Base-by-base conservation (phyloP, 1,140 invertebrate species). In the Tetragnatha versicolor region DNA sequence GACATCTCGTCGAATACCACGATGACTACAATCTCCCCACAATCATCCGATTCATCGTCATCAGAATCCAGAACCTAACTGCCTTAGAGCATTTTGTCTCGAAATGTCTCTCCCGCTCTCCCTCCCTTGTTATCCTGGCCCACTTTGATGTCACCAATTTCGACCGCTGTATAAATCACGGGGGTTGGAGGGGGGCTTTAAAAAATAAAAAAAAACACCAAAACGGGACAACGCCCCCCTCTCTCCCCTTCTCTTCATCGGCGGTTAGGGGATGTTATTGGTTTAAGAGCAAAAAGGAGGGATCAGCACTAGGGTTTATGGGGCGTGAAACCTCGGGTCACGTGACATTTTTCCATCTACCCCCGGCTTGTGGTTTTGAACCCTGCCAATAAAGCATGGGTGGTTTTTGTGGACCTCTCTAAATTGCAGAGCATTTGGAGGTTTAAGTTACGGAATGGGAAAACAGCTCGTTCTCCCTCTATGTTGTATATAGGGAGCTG, bases 321-420 rank as follows among this genome's bases (percentile, higher is more conserved):
- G n/a, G 53, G 69, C 69, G 55, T 73, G 51, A 73, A 73, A 73
- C 69, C 69, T 60, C 69, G 45, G 69, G 69, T 73, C 69, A 55
- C 60, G 69, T 53, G 33, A 17, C 42, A 58, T 73, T 58, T 70
- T 58, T 29, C 69, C 25, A 42, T 20, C 51, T 55, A 25, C 22
- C 42, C 29, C 2, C 29, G n/a, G 25, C 63, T 68, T 20, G 14
- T 33, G 25, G 39, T 49, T 10, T 29, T 27, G 12, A 45, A 4
- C 37, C 9, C 17, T 45, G 14, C 25, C n/a, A 14, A 17, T 37
- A 61, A 37, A 31, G 29, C n/a, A n/a, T n/a, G n/a, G n/a, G n/a
- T n/a, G n/a, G n/a, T n/a, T n/a, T n/a, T n/a, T n/a, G n/a, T 58
- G 31, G 29, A 20, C 17, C 6, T 2, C 5, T n/a, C 29, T 33